Base-by-base conservation (phyloP, 2,113 vertebrate genomes). In the Hemiscyllium ocellatum region DNA sequence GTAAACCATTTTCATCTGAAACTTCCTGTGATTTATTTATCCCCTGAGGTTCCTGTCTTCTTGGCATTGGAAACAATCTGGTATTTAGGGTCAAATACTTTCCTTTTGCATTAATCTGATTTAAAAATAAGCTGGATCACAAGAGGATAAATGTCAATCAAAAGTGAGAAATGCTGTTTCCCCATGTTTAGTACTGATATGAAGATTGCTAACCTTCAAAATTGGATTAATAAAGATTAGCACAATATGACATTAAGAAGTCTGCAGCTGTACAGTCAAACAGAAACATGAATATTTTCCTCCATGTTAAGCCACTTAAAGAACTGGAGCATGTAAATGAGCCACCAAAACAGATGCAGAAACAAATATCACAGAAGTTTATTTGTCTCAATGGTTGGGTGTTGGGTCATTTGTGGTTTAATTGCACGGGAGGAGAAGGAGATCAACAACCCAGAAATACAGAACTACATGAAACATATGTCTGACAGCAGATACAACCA, bases 211-310 rank as follows among this genome's bases (percentile, higher is more conserved):
- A 61, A 91, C 56, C 15, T 65, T 65, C 56, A 65, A 91, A n/a
- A 65, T 65, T 91, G 87, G 76, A 91, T 65, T 91, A 91, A 91
- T 65, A 91, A 61, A 89, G 86, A 89, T 89, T 61, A 89, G 86
- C 86, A 33, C 56, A 89, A 56, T 61, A 50, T 91, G 87, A 90
- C 12, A n/a, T 90, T 65, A 90, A n/a, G 8, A 90, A 52, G 87
- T 19, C 29, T 65, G 29, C 52, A 65, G 87, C 29, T 65, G 87
- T 33, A 65, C 61, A 33, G 87, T n/a, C 52, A 65, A 65, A n/a
- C 65, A 65, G 15, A 91, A 91, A 65, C 87, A 65, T 61, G 87
- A 61, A 91, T 91, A 91, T 65, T 91, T 91, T 33, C 56, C 87
- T 61, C 56, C 29, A 65, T n/a, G 29, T 91, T 91, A 61, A 91